phyloP scores from a whole-genome alignment of 1,140 invertebrate genomes.

The Liolophura sinensis region DNA sequence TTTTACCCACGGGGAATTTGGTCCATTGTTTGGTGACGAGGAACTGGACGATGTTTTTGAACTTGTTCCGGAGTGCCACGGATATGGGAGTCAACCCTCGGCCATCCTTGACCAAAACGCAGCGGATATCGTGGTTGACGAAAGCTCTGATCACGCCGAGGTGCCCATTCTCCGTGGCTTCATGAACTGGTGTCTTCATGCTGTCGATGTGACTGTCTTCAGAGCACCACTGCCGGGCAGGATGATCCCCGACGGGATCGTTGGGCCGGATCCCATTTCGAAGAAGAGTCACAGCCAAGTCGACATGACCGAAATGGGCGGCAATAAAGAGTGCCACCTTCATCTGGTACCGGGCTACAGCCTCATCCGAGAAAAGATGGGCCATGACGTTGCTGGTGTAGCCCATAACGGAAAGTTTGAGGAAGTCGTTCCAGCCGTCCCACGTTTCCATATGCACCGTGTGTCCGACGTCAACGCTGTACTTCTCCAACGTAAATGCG shows the following conservation, averaged over 20 bases:
- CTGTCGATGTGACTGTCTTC: slow-evolving; percentile 45
- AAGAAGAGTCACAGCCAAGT: slow-evolving; percentile 47
- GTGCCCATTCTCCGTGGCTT: slow-evolving; percentile 50
- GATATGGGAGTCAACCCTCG: slow-evolving; percentile 48
- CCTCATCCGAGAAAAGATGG: slow-evolving; percentile 42
- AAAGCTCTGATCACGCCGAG: slow-evolving; percentile 51
- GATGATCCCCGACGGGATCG: slow-evolving; percentile 53
- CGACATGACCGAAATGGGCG: slow-evolving; percentile 55
- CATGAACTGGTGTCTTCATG: slow-evolving; percentile 50
- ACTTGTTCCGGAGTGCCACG: slow-evolving; percentile 46
- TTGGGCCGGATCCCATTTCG: slow-evolving; percentile 42
- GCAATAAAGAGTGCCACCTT: slow-evolving; percentile 55
- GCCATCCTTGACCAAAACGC: slow-evolving; percentile 50
- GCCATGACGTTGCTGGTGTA: slow-evolving; percentile 46
- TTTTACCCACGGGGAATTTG: slow-evolving; percentile 41
- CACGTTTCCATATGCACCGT: slow-evolving; percentile 52
- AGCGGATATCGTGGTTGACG: slow-evolving; percentile 51
- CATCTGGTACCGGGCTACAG: slow-evolving; percentile 48
- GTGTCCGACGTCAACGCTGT: slow-evolving; percentile 43
- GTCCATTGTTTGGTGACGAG: slow-evolving; percentile 56
- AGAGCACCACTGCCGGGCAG: slow-evolving; percentile 48
- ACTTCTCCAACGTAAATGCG: slow-evolving; percentile 44
- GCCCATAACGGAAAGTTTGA: slow-evolving; percentile 50
- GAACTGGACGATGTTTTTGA: slow-evolving; percentile 53
- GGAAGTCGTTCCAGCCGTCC: slow-evolving; percentile 58